phyloP scores from a whole-genome alignment of 2,113 vertebrate genomes.

The Talpa occidentalis region DNA sequence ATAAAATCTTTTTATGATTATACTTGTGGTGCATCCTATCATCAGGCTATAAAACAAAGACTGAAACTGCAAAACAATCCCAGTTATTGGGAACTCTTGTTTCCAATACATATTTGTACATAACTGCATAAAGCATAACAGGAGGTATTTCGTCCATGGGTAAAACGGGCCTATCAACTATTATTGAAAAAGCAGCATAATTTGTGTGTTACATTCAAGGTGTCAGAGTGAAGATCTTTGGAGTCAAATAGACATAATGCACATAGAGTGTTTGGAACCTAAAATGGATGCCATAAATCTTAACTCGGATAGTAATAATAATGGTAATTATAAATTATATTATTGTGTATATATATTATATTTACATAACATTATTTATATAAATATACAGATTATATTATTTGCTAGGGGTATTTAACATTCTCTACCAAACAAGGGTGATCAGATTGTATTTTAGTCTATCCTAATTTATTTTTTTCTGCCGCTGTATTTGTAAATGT shows the following conservation, averaged over 20 bases:
- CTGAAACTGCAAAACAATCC: conserved; percentile 35
- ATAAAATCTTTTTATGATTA: conserved; percentile 43
- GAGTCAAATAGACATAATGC: conserved; percentile 13
- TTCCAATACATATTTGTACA: background rate
- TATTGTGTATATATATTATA: too few relatives aligned
- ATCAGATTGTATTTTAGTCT: background rate
- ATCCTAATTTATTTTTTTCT: background rate
- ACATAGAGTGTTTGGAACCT: background rate
- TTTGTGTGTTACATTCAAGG: background rate
- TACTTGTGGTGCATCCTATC: conserved; percentile 1
- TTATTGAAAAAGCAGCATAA: background rate
- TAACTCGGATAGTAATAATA: background rate
- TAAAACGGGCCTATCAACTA: background rate
- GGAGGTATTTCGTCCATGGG: background rate
- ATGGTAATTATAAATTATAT: background rate
- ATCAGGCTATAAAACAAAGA: conserved; percentile 52
- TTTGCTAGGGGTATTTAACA: background rate
- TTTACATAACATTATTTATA: too few relatives aligned
- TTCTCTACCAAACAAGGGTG: background rate
- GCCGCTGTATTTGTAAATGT: conserved; percentile 9
- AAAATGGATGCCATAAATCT: background rate
- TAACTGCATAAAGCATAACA: conserved; percentile 17
- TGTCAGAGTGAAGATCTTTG: background rate
- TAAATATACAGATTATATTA: background rate
- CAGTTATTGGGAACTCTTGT: background rate